Conservation (phyloP, 2,888 invertebrate genomes). For the Ophraella communa region DNA sequence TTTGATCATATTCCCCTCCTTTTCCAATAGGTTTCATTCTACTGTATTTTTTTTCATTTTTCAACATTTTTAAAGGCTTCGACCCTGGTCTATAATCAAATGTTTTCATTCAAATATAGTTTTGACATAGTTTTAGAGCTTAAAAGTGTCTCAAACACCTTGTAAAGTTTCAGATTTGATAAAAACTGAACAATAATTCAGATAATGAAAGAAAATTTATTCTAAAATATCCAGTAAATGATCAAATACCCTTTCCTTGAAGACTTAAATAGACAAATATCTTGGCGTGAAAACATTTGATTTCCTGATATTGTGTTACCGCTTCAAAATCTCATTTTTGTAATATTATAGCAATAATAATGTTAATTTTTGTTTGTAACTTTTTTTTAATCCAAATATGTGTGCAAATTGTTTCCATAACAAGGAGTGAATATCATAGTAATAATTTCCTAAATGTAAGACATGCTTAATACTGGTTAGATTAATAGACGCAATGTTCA, state of each 20-base stretch:
- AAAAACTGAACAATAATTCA: not conserved
- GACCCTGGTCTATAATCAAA: too few relatives aligned
- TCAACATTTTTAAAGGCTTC: too few relatives aligned
- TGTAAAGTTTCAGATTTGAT: too few relatives aligned
- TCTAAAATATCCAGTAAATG: not conserved
- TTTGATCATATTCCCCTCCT: too few relatives aligned
- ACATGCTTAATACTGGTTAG: slow-evolving; percentile 44
- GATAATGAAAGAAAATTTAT: too few relatives aligned
- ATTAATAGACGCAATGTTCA: slow-evolving; percentile 44
- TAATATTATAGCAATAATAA: slow-evolving; percentile 26
- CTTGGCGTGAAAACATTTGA: slow-evolving; percentile 15
- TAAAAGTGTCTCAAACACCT: slow-evolving; percentile 1
- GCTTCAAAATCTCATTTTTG: slow-evolving; percentile 5
- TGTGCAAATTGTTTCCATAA: slow-evolving; percentile 23
- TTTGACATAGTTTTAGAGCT: not conserved
- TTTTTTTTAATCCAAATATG: slow-evolving; percentile 13
- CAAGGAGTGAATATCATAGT: slow-evolving; percentile 33
- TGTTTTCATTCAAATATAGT: slow-evolving; percentile 11
- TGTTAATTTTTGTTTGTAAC: slow-evolving; percentile 2
- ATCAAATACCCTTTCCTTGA: too few relatives aligned
- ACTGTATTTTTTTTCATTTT: too few relatives aligned
- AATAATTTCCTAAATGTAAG: slow-evolving; percentile 34
- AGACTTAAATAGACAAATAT: not conserved
- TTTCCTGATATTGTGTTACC: not conserved
- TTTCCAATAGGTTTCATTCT: too few relatives aligned